Percentiles rank a stretch among this genome's conserved stretches.
Conservation (phyloP, 2,113 vertebrate species). For the Cottus gobio region DNA sequence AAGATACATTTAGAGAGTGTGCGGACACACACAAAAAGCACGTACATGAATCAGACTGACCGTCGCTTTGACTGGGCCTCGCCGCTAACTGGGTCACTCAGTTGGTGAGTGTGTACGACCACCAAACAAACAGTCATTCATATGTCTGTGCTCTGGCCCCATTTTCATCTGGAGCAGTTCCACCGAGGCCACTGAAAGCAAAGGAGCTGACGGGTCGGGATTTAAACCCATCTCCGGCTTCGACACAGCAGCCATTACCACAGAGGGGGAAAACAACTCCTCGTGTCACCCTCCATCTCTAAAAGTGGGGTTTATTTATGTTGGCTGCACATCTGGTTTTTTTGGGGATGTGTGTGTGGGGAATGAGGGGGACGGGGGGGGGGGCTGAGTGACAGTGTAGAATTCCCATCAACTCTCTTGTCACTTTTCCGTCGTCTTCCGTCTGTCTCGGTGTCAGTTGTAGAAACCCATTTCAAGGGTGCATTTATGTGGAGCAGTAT, state of each 20-base stretch:
- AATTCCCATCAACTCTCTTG: slow-evolving; percentile 80
- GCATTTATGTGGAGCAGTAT: slow-evolving; percentile 70
- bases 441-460: slow-evolving; percentile 69
- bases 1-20: slow-evolving; percentile 48
- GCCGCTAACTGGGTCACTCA: slow-evolving; percentile 78
- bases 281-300: slow-evolving; percentile 67
- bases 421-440: slow-evolving; percentile 70
- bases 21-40: slow-evolving; percentile 30
- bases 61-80: slow-evolving; percentile 62
- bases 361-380: slow-evolving; percentile 40
- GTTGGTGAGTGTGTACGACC: slow-evolving; percentile 81
- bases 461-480: slow-evolving; percentile 67
- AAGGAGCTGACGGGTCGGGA: slow-evolving; percentile 77
- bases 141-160: slow-evolving; percentile 74
- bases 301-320: slow-evolving; percentile 68
- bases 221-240: slow-evolving; percentile 76
- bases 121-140: slow-evolving; percentile 81
- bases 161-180: slow-evolving; percentile 79
- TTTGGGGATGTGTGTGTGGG: no score
- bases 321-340: slow-evolving; percentile 56
- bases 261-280: slow-evolving; percentile 60
- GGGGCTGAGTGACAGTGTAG: slow-evolving; percentile 76
- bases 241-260: slow-evolving; percentile 73
- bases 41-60: slow-evolving; percentile 62
- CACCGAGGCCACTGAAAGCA: slow-evolving; percentile 75